Percentiles rank a stretch among this genome's conserved stretches.
phyloP scores from a whole-genome alignment of 2,888 invertebrate species.

The Drosophila peninsularis region DNA sequence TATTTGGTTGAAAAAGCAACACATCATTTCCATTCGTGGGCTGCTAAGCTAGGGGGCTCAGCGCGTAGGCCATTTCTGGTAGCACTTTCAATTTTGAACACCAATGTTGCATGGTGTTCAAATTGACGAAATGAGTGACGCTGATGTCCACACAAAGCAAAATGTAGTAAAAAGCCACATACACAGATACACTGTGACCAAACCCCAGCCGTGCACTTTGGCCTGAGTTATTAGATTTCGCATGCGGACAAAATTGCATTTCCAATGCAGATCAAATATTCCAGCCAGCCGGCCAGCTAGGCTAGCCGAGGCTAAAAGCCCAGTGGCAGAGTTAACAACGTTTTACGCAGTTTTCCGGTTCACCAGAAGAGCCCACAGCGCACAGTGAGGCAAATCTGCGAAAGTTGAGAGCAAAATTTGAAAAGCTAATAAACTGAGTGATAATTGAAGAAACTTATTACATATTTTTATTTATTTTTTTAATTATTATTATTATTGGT shows the following conservation, averaged over 20 bases:
- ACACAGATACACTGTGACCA: slow-evolving; percentile 11
- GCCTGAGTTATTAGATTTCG: slow-evolving; percentile 51
- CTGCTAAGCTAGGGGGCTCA: slow-evolving; percentile 44
- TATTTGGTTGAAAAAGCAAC: slow-evolving; percentile 28
- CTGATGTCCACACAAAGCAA: slow-evolving; percentile 35
- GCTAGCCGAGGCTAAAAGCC: background rate
- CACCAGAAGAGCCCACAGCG: slow-evolving; percentile 11
- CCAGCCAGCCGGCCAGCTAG: background rate
- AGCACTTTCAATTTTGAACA: slow-evolving; percentile 53
- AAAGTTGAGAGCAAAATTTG: background rate
- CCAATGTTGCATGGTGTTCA: background rate
- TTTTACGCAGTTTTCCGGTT: slow-evolving; percentile 37
- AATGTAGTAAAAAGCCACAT: slow-evolving; percentile 20
- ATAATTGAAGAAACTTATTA: background rate
- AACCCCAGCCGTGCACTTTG: slow-evolving; percentile 5
- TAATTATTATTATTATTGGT: background rate
- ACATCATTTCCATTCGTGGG: slow-evolving; percentile 50
- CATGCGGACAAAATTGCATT: slow-evolving; percentile 34
- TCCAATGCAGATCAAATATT: slow-evolving; percentile 55
- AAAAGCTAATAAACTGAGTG: background rate
- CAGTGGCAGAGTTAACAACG: slow-evolving; percentile 2
- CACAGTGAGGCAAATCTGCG: slow-evolving; percentile 10
- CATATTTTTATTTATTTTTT: background rate
- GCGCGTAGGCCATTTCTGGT: slow-evolving; percentile 40
- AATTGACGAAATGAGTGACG: slow-evolving; percentile 19